A percentile compares a stretch with the other conserved stretches of the same genome.
Conservation (phyloP, 2,888 invertebrate species). For the Rhagonycha lutea region DNA sequence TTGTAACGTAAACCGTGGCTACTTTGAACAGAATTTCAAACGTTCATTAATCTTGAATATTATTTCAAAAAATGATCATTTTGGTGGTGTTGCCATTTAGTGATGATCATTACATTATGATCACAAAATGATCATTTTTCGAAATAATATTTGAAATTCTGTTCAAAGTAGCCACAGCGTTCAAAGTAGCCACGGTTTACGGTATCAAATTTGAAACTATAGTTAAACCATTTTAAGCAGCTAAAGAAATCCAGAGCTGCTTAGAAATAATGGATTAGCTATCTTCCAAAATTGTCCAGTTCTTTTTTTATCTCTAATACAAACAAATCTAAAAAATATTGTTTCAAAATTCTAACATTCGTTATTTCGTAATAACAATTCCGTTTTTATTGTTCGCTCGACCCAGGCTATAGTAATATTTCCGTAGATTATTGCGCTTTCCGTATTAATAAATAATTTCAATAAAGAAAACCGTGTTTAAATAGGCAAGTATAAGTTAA, state of each 20-base stretch:
- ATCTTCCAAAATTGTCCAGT: too few relatives aligned
- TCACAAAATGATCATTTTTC: too few relatives aligned
- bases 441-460: neutral
- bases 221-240: neutral
- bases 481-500: neutral
- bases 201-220: neutral
- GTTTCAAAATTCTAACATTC: neutral
- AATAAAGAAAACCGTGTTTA: neutral
- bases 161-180: too few relatives aligned
- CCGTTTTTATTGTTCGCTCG: neutral
- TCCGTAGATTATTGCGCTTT: neutral
- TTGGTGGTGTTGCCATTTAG: too few relatives aligned
- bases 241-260: neutral
- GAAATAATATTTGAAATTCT: too few relatives aligned
- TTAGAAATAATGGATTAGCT: neutral
- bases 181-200: too few relatives aligned
- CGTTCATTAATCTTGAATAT: too few relatives aligned
- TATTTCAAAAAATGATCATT: too few relatives aligned
- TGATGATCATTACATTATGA: too few relatives aligned
- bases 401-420: neutral
- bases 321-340: neutral
- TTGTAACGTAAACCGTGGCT: too few relatives aligned
- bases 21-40: too few relatives aligned
- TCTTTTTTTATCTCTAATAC: neutral
- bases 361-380: too few relatives aligned